Base-by-base conservation (phyloP, 2,113 vertebrate species). In the Sinocyclocheilus rhinocerous region DNA sequence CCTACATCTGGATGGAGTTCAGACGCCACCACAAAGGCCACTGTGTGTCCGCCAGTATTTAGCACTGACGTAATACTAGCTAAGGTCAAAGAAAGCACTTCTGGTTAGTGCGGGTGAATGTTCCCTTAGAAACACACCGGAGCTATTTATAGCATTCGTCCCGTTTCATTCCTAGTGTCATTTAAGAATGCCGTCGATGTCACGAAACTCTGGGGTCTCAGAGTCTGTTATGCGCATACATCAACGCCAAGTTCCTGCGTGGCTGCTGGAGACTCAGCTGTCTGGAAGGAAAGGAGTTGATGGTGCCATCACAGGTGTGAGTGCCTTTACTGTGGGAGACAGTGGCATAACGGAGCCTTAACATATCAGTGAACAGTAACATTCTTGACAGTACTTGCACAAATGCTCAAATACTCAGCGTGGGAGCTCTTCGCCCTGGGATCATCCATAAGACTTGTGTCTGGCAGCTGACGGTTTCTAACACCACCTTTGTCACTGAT, bases 11-110 rank as follows among this genome's bases (percentile, higher is more conserved):
- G 84, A 61, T 63, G n/a, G 12, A 52, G 77, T 78, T 86, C 84
- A 86, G 69, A 76, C 24, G 2, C 6, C 24, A 69, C 86, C 70
- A 91, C 87, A 91, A 87, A 89, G 86, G 81, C 67, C 84, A 57
- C 86, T 73, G 76, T 90, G 88, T 91, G 75, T 85, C 83, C 50
- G 36, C 39, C 39, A 33, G 52, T 20, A 33, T 69, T 26, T 65
- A 57, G 12, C 8, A 39, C 80, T 88, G 83, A 85, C 59, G 80
- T 88, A 79, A 86, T 48, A 20, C 39, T 10, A 61, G 59, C 79
- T 85, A 72, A 80, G 70, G 78, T 79, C 52, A 45, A 48, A 69
- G 84, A 83, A 67, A 83, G 75, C 59, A 26, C 15, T 89, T 59
- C 82, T 65, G 36, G n/a, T 72, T 82, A 77, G 65, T 33, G 20